phyloP scores from a whole-genome alignment of 2,113 vertebrate genomes.

The Tenebrosternarchus preto region DNA sequence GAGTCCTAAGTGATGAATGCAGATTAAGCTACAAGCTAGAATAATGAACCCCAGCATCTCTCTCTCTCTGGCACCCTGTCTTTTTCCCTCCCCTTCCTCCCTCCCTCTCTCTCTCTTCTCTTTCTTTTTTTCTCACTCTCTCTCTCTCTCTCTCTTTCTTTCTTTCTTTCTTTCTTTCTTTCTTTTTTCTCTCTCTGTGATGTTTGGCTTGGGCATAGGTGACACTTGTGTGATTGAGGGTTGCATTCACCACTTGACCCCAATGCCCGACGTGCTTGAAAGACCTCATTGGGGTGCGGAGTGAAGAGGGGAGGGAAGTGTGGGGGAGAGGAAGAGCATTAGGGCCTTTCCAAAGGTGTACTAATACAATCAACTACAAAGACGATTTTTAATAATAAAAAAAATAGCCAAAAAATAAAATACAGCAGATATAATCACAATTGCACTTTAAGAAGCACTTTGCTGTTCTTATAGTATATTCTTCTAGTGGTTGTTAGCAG shows the following conservation, averaged over 20 bases:
- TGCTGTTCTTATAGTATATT: neutral
- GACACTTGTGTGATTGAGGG: constrained; percentile 93
- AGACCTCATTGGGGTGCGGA: constrained; percentile 1
- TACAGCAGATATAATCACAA: neutral
- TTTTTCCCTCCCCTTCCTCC: constrained; percentile 26
- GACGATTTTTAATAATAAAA: too few relatives aligned
- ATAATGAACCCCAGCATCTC: constrained; percentile 64
- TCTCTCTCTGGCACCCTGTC: neutral
- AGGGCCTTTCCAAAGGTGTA: neutral
- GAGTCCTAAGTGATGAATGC: constrained; percentile 88
- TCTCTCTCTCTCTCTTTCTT: constrained; percentile 43
- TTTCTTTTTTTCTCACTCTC: constrained; percentile 45
- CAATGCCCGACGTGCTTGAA: neutral
- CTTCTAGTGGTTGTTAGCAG: neutral
- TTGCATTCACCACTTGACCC: constrained; percentile 76
- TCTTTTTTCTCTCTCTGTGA: constrained; percentile 48
- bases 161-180: neutral
- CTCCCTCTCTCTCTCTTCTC: constrained; percentile 33
- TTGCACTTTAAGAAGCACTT: neutral
- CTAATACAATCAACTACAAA: neutral
- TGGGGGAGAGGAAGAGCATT: constrained; percentile 35
- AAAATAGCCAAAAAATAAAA: neutral
- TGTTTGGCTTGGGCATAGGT: constrained; percentile 71
- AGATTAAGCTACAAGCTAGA: constrained; percentile 68
- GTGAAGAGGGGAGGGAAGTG: constrained; percentile 23